phyloP scores from a whole-genome alignment of 2,888 invertebrate genomes.

The Lutraria lutraria region DNA sequence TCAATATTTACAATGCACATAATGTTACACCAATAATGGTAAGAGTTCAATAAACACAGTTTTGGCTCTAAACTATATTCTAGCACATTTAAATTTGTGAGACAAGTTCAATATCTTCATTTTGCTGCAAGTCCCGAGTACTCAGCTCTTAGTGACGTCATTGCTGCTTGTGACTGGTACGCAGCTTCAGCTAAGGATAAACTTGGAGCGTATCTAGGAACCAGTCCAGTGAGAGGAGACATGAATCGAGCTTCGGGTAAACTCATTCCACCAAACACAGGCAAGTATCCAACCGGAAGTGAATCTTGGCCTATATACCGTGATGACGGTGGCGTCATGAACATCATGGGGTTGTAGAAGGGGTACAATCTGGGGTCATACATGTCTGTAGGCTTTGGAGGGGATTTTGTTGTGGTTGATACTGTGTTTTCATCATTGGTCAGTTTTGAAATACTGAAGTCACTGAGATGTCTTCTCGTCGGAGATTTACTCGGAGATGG shows the following conservation, averaged over 20 bases:
- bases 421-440: slow-evolving; percentile 68
- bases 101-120: slow-evolving; percentile 19
- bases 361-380: slow-evolving; percentile 57
- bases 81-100: slow-evolving; percentile 21
- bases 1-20: neutral
- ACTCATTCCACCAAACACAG: slow-evolving; percentile 56
- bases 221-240: slow-evolving; percentile 37
- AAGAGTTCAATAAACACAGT: too few relatives aligned
- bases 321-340: slow-evolving; percentile 51
- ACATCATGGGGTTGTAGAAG: slow-evolving; percentile 60
- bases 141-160: slow-evolving; percentile 52
- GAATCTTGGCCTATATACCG: slow-evolving; percentile 52
- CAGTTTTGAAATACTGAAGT: slow-evolving; percentile 80
- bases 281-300: slow-evolving; percentile 59
- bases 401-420: slow-evolving; percentile 23
- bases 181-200: slow-evolving; percentile 53
- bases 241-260: slow-evolving; percentile 44
- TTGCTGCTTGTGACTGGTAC: slow-evolving; percentile 56
- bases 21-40: too few relatives aligned
- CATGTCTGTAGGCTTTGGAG: slow-evolving; percentile 41
- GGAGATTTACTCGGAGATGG: slow-evolving; percentile 52
- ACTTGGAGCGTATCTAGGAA: slow-evolving; percentile 50
- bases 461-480: slow-evolving; percentile 60
- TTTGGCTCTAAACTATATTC: too few relatives aligned
- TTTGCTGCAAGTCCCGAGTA: slow-evolving; percentile 61